A percentile compares a stretch with the other conserved stretches of the same genome.
Conservation (phyloP, 2,888 invertebrate genomes). For the Aleiodes testaceus region DNA sequence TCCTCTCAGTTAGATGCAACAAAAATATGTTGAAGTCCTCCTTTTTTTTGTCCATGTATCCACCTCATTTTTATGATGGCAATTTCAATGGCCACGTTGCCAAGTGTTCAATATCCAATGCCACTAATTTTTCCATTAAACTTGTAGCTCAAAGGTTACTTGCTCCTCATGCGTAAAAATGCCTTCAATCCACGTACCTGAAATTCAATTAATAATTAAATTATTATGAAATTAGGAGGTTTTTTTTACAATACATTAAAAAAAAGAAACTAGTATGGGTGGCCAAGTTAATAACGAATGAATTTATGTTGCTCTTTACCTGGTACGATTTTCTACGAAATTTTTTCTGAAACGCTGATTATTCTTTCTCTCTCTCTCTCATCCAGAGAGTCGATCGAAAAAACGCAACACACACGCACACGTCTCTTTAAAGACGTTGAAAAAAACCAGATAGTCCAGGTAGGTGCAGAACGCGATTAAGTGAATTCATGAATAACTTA, state of each 20-base stretch:
- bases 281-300: constrained; percentile 69
- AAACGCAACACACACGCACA: constrained; percentile 59
- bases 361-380: constrained; percentile 50
- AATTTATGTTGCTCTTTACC: constrained; percentile 71
- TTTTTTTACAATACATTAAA: background rate
- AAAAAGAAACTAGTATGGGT: constrained; percentile 48
- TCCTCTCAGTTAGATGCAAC: constrained; percentile 16
- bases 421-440: constrained; percentile 39
- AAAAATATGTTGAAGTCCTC: constrained; percentile 19
- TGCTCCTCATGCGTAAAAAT: constrained; percentile 22
- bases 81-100: constrained; percentile 30
- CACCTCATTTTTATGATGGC: constrained; percentile 8
- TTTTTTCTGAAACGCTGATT: constrained; percentile 68
- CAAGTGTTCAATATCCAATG: too few species aligned
- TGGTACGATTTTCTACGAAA: constrained; percentile 70
- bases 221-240: constrained; percentile 20
- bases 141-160: constrained; percentile 31
- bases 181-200: constrained; percentile 15
- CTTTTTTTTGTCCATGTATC: constrained; percentile 23
- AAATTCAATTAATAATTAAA: constrained; percentile 13
- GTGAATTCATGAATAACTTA: constrained; percentile 73
- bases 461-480: constrained; percentile 70
- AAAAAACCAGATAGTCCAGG: constrained; percentile 60
- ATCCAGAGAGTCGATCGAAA: constrained; percentile 47
- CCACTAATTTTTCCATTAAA: too few species aligned